Conservation (phyloP, 1,140 invertebrate genomes). For the Sinella curviseta region DNA sequence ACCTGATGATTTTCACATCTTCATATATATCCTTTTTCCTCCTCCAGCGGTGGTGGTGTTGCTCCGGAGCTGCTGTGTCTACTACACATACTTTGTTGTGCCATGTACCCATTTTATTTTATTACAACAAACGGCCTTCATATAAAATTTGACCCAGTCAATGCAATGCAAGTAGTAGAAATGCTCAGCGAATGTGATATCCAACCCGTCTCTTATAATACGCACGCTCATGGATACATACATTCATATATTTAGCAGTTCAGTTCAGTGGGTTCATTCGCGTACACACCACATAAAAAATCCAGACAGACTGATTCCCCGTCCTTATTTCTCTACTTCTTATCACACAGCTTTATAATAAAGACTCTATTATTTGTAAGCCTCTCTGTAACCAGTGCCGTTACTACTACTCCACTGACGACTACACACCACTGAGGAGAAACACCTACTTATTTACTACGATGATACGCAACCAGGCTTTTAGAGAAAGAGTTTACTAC, state of each 20-base stretch:
- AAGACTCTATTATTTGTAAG: no score
- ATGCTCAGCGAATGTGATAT: not conserved
- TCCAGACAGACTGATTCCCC: not conserved
- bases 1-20: constrained; percentile 17
- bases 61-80: not conserved
- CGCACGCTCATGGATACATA: not conserved
- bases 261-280: not conserved
- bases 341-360: not conserved
- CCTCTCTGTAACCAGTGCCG: no score
- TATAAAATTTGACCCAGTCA: constrained; percentile 8
- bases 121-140: constrained; percentile 20
- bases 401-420: no score
- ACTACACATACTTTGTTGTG: not conserved
- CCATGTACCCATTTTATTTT: constrained; percentile 7
- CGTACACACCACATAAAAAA: not conserved
- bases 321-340: not conserved
- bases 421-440: no score
- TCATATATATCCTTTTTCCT: constrained; percentile 11
- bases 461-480: no score
- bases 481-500: no score
- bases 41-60: not conserved
- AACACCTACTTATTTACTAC: no score
- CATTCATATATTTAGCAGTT: not conserved
- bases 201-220: not conserved
- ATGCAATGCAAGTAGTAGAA: not conserved